phyloP scores from a whole-genome alignment of 2,113 vertebrate species.

The Cryptomyrus ogoouensis region DNA sequence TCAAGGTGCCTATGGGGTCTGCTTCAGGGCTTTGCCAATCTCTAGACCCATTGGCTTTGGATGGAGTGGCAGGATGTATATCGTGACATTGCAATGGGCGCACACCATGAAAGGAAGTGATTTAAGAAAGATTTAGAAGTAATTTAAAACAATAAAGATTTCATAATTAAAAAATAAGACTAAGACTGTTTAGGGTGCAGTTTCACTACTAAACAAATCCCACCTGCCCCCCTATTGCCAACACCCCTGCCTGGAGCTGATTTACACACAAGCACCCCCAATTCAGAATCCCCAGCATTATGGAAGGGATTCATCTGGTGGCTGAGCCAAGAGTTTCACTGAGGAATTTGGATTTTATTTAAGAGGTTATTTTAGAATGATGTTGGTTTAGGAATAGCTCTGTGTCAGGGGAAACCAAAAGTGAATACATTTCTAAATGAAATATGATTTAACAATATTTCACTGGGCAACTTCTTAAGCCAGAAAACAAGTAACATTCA shows the following conservation, averaged over 20 bases:
- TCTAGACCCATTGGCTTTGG: too few relatives aligned
- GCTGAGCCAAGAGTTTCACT: background rate
- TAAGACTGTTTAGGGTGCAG: background rate
- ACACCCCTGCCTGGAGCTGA: background rate
- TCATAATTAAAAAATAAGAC: background rate
- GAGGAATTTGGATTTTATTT: background rate
- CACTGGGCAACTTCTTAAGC: background rate
- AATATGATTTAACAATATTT: conserved; percentile 6
- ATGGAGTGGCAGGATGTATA: background rate
- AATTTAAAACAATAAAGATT: background rate
- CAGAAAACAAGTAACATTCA: background rate
- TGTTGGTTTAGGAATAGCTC: background rate
- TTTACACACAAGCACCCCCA: background rate
- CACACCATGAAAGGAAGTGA: background rate
- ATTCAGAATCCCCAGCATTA: background rate
- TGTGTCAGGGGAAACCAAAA: background rate
- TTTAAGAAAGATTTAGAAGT: background rate
- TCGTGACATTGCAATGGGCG: background rate
- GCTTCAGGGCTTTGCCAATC: background rate
- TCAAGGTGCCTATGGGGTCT: background rate
- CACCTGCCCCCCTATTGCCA: background rate
- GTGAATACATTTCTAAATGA: conserved; percentile 1
- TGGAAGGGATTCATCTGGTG: background rate
- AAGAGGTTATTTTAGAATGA: background rate
- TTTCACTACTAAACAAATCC: background rate